Percentiles rank a stretch among this genome's conserved stretches.
Conservation (phyloP, 2,797 vertebrate species). For the Cheracebus regulus region DNA sequence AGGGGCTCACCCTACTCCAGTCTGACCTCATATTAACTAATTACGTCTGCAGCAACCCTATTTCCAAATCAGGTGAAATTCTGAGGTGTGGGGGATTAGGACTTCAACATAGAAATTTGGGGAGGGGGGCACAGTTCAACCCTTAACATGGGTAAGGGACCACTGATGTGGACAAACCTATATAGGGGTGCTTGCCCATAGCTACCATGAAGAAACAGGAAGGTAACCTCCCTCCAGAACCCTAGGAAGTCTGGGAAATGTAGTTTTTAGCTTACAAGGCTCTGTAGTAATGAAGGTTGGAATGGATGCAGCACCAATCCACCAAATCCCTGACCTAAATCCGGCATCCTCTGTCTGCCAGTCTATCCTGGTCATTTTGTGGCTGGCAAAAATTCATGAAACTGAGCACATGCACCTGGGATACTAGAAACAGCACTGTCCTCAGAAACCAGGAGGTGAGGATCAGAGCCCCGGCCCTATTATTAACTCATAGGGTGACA, state of each 20-base stretch:
- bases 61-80: conserved; percentile 31
- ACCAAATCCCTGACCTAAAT: too few relatives aligned
- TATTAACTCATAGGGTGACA: background rate
- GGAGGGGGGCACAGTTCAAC: background rate
- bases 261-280: background rate
- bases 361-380: background rate
- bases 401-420: background rate
- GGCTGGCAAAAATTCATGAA: background rate
- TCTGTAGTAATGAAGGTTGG: background rate
- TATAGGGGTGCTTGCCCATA: background rate
- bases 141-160: background rate
- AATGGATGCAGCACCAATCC: background rate
- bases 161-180: background rate
- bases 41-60: background rate
- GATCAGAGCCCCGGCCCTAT: background rate
- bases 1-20: background rate
- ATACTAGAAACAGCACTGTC: background rate
- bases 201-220: background rate
- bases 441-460: background rate
- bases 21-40: conserved; percentile 5
- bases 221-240: background rate
- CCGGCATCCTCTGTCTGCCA: background rate
- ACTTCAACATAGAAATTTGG: background rate
- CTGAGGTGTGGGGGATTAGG: background rate
- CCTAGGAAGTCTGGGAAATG: background rate